phyloP scores from a whole-genome alignment of 2,888 invertebrate species.

The Chydorus sphaericus region DNA sequence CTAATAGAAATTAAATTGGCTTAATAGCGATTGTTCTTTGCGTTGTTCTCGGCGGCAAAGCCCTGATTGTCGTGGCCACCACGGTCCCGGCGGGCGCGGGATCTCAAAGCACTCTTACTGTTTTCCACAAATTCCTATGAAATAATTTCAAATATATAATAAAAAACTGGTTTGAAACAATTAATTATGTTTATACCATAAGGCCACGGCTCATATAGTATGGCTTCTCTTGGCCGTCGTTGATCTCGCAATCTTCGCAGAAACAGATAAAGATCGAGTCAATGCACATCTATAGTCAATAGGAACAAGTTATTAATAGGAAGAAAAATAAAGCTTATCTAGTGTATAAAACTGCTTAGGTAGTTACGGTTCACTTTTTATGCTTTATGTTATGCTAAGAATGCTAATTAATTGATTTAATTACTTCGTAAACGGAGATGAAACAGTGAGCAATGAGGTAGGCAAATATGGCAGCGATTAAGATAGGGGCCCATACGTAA shows the following conservation, averaged over 20 bases:
- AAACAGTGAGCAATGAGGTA: slow-evolving; percentile 55
- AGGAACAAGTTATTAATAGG: neutral
- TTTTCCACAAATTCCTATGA: slow-evolving; percentile 42
- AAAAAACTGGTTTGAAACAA: slow-evolving; percentile 1
- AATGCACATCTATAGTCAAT: slow-evolving; percentile 42
- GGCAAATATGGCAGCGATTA: slow-evolving; percentile 45
- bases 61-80: neutral
- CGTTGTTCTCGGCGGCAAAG: too few species aligned
- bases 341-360: neutral
- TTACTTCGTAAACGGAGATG: slow-evolving; percentile 56
- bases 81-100: slow-evolving; percentile 16
- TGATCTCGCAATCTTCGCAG: slow-evolving; percentile 48
- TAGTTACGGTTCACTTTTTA: too few species aligned
- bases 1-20: too few species aligned
- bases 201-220: slow-evolving; percentile 49
- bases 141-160: slow-evolving; percentile 8
- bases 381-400: neutral
- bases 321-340: neutral
- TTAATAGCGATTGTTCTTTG: too few species aligned
- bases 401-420: slow-evolving; percentile 13
- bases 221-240: slow-evolving; percentile 44
- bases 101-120: slow-evolving; percentile 36
- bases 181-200: slow-evolving; percentile 31
- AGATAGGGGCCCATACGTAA: slow-evolving; percentile 45
- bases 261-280: slow-evolving; percentile 52